Evolutionary conservation across 2,113 vertebrate genomes (phyloP).

Genomic region (Alectura lathami): DNA sequence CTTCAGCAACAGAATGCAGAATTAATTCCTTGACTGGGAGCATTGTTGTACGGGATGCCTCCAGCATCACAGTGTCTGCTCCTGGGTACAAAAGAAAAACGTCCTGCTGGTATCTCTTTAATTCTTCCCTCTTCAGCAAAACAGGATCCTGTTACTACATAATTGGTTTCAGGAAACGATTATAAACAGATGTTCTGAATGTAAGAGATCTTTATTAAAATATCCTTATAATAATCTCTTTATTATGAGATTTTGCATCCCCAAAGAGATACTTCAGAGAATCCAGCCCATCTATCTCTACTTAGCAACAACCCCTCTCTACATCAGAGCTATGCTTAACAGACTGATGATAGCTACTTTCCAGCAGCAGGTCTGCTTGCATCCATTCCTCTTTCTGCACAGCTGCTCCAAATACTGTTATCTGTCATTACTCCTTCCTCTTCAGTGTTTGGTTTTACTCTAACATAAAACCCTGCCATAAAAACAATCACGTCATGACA

Average conservation of each 20-base stretch:
- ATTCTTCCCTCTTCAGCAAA: not conserved
- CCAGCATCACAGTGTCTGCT: not conserved
- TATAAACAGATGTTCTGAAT: conserved; percentile 41
- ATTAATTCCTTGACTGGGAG: not conserved
- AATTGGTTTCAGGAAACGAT: not conserved
- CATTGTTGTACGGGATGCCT: not conserved
- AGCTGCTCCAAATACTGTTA: not conserved
- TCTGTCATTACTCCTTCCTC: not conserved
- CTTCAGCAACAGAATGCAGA: not conserved
- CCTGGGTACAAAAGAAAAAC: not conserved
- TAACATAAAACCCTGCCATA: not conserved
- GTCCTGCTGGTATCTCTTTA: conserved; percentile 14
- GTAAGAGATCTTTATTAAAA: conserved; percentile 2
- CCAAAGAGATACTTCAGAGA: not conserved
- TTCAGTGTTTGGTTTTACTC: not conserved
- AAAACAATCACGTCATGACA: not conserved
- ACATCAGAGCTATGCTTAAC: not conserved
- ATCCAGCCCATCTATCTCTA: not conserved
- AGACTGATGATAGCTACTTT: not conserved
- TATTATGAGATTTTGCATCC: not conserved
- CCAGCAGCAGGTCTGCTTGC: not conserved
- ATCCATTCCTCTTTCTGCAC: not conserved
- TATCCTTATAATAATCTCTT: not conserved
- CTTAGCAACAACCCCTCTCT: not conserved
- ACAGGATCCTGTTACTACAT: not conserved